Conservation (phyloP, 2,888 invertebrate genomes). For the Luffia ferchaultella region DNA sequence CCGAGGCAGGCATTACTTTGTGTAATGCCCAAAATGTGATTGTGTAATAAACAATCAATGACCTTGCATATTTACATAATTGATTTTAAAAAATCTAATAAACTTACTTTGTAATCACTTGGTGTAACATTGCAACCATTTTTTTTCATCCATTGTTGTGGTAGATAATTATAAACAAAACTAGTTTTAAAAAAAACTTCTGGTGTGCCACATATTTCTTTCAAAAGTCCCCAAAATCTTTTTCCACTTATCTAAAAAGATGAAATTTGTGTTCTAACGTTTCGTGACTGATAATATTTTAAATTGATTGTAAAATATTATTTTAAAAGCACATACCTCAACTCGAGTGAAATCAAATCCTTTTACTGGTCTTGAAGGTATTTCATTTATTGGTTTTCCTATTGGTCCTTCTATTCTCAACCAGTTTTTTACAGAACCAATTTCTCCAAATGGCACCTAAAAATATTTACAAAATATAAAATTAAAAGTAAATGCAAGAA, state of each 20-base stretch:
- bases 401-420: slow-evolving; percentile 70
- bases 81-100: too few species aligned
- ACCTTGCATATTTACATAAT: too few species aligned
- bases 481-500: neutral
- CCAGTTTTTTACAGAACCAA: slow-evolving; percentile 72
- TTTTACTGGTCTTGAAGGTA: slow-evolving; percentile 69
- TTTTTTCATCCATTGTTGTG: slow-evolving; percentile 74
- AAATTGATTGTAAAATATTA: too few species aligned
- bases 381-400: slow-evolving; percentile 66
- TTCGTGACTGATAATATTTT: too few species aligned
- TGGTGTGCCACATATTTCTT: slow-evolving; percentile 68
- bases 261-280: too few species aligned
- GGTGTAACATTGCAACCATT: slow-evolving; percentile 81
- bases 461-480: slow-evolving; percentile 3
- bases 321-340: too few species aligned
- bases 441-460: slow-evolving; percentile 82
- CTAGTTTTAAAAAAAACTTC: slow-evolving; percentile 73
- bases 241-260: slow-evolving; percentile 21
- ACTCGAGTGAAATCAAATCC: slow-evolving; percentile 70
- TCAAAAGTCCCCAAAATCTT: slow-evolving; percentile 77
- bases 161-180: slow-evolving; percentile 85
- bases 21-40: too few species aligned
- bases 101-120: slow-evolving; percentile 70
- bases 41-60: too few species aligned
- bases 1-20: too few species aligned